Evolutionary conservation across 2,797 vertebrate genomes (phyloP), one percentile per base, ranked within the genome.

Genomic region (Enteromius anoplus): DNA sequence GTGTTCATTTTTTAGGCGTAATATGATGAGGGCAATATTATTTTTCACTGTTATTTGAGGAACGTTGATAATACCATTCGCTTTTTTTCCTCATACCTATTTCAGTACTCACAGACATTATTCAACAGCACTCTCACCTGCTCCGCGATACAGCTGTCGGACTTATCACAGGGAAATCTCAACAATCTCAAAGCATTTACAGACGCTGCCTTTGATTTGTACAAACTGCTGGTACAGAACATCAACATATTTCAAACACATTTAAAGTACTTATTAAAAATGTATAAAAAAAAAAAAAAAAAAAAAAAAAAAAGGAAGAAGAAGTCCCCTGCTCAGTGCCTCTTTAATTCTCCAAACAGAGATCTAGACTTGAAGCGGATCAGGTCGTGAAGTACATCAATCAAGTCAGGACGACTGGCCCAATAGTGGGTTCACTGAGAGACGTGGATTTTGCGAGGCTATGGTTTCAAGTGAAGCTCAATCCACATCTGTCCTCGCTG

Each of bases 391-490:
- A 75, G 2, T 32, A 76, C 37, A 73, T 84, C 19, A 71, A 65
- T n/a, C 37, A 12, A 0, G 19, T 47, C 58, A 72, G 53, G 23
- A 2, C 32, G 3, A 37, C 53, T 3, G 17, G 5, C 12, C 1
- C 60, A 19, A 5, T 5, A 14, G 11, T 26, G 66, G 58, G 21
- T 1, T 10, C 40, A 9, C 51, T 85, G 9, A 40, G 11, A 3
- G 29, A 87, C 66, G 42, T 29, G 15, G 1, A 1, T 29, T 82
- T 87, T 40, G 81, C 81, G 15, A 71, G 60, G 2, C 10, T 58
- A 12, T 88, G 84, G 84, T 86, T 86, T 40, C 45, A 78, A 17
- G 58, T 85, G 45, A 84, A 81, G 23, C 70, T 88, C 26, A 80
- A 14, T 32, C 79, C 86, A 6, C 40, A 76, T 55, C 49, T 84